Evolutionary conservation across 2,888 invertebrate genomes (phyloP).

Genomic region (Busseola fusca): DNA sequence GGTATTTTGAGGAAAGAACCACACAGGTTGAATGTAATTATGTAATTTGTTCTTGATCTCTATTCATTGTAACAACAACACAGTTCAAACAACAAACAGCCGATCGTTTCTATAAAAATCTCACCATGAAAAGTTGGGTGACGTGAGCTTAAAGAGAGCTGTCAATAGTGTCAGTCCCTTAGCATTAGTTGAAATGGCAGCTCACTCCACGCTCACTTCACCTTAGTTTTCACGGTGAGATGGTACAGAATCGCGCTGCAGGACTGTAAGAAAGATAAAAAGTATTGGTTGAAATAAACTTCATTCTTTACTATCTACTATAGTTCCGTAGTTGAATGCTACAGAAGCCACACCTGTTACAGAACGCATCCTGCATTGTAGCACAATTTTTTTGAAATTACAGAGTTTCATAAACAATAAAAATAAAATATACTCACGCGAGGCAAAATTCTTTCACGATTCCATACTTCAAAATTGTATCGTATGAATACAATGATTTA

Average conservation of each 20-base stretch:
- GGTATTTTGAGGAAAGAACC: too few relatives aligned
- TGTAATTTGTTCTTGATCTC: too few relatives aligned
- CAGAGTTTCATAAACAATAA: neutral
- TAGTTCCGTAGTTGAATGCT: neutral
- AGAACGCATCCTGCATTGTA: neutral
- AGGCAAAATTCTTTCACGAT: slow-evolving; percentile 9
- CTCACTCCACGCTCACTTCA: too few relatives aligned
- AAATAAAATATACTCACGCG: slow-evolving; percentile 4
- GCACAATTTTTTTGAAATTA: slow-evolving; percentile 1
- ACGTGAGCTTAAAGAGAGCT: too few relatives aligned
- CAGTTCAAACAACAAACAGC: neutral
- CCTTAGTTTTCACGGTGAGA: too few relatives aligned
- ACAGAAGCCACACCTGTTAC: neutral
- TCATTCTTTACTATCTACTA: neutral
- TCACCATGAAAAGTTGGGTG: too few relatives aligned
- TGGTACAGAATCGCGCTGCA: too few relatives aligned
- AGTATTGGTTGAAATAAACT: neutral
- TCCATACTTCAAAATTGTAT: slow-evolving; percentile 29
- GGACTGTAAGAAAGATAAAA: neutral
- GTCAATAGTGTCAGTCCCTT: too few relatives aligned
- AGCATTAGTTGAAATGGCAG: too few relatives aligned
- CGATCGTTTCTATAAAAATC: too few relatives aligned
- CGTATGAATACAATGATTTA: slow-evolving; percentile 16
- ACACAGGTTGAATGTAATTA: too few relatives aligned
- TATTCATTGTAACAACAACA: slow-evolving; percentile 1